Base-by-base conservation (phyloP, 2,888 invertebrate genomes). In the Apotomis turbidana region DNA sequence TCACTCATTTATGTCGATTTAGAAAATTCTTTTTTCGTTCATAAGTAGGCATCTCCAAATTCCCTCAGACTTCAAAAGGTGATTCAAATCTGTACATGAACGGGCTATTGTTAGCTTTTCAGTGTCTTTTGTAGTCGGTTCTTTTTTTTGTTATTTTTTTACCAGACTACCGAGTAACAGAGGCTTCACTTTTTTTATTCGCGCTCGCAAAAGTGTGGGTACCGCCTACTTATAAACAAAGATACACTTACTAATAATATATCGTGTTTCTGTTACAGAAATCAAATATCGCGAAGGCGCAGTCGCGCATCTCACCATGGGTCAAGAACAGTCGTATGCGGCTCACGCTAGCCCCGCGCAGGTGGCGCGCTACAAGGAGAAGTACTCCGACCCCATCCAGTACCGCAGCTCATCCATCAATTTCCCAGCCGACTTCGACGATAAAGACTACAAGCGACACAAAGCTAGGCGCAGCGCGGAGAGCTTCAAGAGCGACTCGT, bases 301-400 rank as follows among this genome's bases (percentile, higher is more conserved):
- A 77, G 76, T 74, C 85, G 85, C 87, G 80, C 85, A 66, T 76
- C 77, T 68, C 85, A 90, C 77, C 85, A 93, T 93, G 93, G 93
- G 93, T 79, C 93, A 93, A 81, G 91, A 93, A 76, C 93, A 93
- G 79, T 93, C 93, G 64, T 90, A 87, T 83, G 82, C 86, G 74
- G 80, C 81, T 74, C 90, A 90, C 84, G 84, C 87, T 85, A 87
- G 85, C 79, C 85, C 84, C 78, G 79, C 85, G 54, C 85, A 86
- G 81, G 85, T 83, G 73, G 86, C 87, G 75, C 84, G 87, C 68
- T 88, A 88, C 81, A 86, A 85, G 74, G 88, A 90, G 44, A 87
- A 87, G 74, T 89, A 87, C 90, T 88, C 89, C 74, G 87, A 88
- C 74, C 82, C 86, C 13, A 76, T 85, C 68, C 84, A 83, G 46